A percentile compares a stretch with the other conserved stretches of the same genome.
Evolutionary conservation across 2,888 invertebrate species (phyloP).

Genomic region (Actias luna): DNA sequence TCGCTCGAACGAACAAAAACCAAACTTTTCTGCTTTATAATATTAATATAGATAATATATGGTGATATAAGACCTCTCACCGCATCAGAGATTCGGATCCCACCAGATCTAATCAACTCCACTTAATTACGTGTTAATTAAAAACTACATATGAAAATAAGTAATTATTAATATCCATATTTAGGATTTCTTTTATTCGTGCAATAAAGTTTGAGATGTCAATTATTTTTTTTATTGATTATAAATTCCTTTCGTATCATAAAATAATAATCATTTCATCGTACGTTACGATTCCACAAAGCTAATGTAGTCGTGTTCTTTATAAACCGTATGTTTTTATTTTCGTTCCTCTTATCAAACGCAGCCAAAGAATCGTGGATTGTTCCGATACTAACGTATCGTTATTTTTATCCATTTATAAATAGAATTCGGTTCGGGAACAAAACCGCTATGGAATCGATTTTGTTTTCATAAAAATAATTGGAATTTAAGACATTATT

Average conservation of each 20-base stretch:
- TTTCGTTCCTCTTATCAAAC: conserved; percentile 21
- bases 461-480: conserved; percentile 8
- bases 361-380: background rate
- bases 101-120: too few relatives aligned
- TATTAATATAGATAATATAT: too few relatives aligned
- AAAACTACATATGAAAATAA: too few relatives aligned
- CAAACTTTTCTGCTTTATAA: too few relatives aligned
- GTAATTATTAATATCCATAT: too few relatives aligned
- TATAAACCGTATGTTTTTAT: conserved; percentile 28
- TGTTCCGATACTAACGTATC: background rate
- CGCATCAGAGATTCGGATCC: too few relatives aligned
- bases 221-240: too few relatives aligned
- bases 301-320: conserved; percentile 20
- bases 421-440: conserved; percentile 17
- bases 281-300: background rate
- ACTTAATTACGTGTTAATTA: too few relatives aligned
- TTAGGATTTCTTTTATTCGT: too few relatives aligned
- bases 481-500: background rate
- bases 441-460: conserved; percentile 5
- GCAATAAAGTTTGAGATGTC: too few relatives aligned
- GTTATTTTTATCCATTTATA: background rate
- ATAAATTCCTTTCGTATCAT: background rate
- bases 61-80: too few relatives aligned
- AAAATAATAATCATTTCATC: conserved; percentile 1
- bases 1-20: too few relatives aligned